Evolutionary conservation across 1,140 invertebrate species (phyloP), one percentile per base, ranked within the genome.

Genomic region (Drosophila ananassae): DNA sequence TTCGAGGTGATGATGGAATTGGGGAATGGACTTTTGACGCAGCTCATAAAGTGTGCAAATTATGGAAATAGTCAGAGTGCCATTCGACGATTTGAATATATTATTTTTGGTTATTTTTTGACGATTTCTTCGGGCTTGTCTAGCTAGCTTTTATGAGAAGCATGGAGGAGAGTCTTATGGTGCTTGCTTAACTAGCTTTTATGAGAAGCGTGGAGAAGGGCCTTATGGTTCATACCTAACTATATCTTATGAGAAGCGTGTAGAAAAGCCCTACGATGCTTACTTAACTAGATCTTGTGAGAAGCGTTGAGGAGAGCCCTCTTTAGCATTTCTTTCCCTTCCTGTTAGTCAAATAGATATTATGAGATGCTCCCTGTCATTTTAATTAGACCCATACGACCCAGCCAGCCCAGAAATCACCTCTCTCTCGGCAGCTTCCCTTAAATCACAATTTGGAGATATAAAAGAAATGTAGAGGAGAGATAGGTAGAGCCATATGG

Each of bases 401-500:
- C 2, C 32, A 34, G 10, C 32, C 12, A 13, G 44, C 2, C 22
- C 44, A 52, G 61, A 56, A 55, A 77, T 59, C 24, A 64, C 47
- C 46, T 51, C 47, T 57, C 37, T 24, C 21, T 12, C 47, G 24
- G 32, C 34, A 37, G 37, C 24, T 53, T 37, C 30, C 39, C 12
- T 21, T 13, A 7, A 52, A 67, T 24, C 37, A 47, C 9, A 47
- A 37, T 47, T 63, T 30, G 59, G 28, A 24, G 21, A 66, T 39
- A 10, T 9, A 10, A 12, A 5, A 17, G 39, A 9, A 13, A 55
- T 13, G 28, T 28, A 34, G 32, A 68, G 24, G 12, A 73, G 54
- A 21, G 34, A 66, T 34, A 58, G 72, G 62, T 75, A 74, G 48
- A 55, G 79, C 83, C 75, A 87, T 83, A 89, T 89, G 83, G 79